These are phyloP conservation scores for human (Homo sapiens) DNA, from an alignment of 2,113 vertebrate genomes.

Conservation along the genomic window DNA sequence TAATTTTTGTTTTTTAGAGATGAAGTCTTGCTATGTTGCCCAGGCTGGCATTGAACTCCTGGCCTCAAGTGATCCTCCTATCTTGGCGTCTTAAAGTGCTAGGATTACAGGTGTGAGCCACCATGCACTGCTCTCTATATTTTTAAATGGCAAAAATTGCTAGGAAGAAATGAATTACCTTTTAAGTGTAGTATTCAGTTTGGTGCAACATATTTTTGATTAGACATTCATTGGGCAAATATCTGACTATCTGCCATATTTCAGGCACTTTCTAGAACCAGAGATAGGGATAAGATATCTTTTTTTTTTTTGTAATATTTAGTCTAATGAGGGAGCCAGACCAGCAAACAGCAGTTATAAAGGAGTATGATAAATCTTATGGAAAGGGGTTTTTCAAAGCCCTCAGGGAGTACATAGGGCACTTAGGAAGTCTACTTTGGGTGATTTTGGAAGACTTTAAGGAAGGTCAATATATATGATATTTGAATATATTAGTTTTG, in stretches of 20 bases:
- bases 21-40: too few relatives aligned
- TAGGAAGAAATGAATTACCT: background rate
- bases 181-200: background rate
- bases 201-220: background rate
- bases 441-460: background rate
- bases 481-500: background rate
- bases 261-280: background rate
- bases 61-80: too few relatives aligned
- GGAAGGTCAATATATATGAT: background rate
- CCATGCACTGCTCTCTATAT: background rate
- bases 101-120: too few relatives aligned
- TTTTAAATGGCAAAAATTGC: background rate
- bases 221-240: background rate
- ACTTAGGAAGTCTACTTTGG: background rate
- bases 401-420: background rate
- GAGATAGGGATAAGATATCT: background rate
- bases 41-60: too few relatives aligned
- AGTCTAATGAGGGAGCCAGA: background rate
- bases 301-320: background rate
- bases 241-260: background rate
- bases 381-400: background rate
- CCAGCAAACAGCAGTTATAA: background rate
- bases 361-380: background rate
- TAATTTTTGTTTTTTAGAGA: too few relatives aligned
- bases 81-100: too few relatives aligned